phyloP scores from a whole-genome alignment of 2,113 vertebrate genomes.

The Ascaphus truei region DNA sequence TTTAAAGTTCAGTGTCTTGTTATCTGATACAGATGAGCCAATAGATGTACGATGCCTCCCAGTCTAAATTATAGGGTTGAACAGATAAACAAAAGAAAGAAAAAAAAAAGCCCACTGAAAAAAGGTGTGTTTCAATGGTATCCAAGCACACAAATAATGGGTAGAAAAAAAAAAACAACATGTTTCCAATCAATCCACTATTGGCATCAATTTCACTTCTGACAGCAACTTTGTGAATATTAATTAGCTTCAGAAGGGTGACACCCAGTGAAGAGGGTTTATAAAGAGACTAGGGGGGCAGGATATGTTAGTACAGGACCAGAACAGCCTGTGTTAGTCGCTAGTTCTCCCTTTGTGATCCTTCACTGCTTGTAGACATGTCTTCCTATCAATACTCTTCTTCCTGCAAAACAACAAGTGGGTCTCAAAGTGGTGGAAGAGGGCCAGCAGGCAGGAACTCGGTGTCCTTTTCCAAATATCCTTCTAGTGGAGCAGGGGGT shows the following conservation, averaged over 20 bases:
- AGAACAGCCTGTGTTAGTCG: slow-evolving; percentile 5
- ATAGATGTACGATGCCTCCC: not conserved
- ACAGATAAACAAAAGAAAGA: slow-evolving; percentile 19
- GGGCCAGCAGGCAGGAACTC: not conserved
- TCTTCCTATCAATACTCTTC: not conserved
- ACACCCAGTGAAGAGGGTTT: slow-evolving; percentile 26
- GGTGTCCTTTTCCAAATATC: slow-evolving; percentile 21
- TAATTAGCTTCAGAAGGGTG: slow-evolving; percentile 20
- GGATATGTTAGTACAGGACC: not conserved
- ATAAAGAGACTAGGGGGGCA: slow-evolving; percentile 3
- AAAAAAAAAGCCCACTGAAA: not conserved
- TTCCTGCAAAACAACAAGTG: not conserved
- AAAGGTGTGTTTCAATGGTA: slow-evolving; percentile 15
- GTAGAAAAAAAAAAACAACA: slow-evolving; percentile 4
- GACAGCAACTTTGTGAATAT: slow-evolving; percentile 11
- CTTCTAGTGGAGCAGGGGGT: not conserved
- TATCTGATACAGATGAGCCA: not conserved
- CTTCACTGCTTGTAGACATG: slow-evolving; percentile 2
- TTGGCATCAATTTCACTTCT: slow-evolving; percentile 3
- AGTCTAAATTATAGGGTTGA: slow-evolving; percentile 26
- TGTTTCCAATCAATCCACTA: slow-evolving; percentile 3
- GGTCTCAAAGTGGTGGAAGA: slow-evolving; percentile 3
- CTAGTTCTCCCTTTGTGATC: not conserved
- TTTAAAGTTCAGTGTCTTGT: slow-evolving; percentile 8
- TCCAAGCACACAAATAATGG: slow-evolving; percentile 13